Base-by-base conservation (phyloP, 2,113 vertebrate species). In the Pungitius pungitius region DNA sequence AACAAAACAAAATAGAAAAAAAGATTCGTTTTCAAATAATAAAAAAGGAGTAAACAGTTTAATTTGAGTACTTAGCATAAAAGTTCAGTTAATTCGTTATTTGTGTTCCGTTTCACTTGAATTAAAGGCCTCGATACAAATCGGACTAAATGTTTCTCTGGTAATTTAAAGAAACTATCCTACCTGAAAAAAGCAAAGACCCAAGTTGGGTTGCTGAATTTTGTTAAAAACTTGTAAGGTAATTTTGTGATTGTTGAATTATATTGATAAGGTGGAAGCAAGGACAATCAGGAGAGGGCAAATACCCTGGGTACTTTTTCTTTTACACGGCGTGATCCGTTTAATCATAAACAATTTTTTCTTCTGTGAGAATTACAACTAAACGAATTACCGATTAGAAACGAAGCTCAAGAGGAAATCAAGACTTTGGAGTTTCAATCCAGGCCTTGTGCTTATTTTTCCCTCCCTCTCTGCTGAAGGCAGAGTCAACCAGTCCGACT, bases 401-500 rank as follows among this genome's bases (percentile, higher is more conserved):
- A 15, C 18, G 1, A 65, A 74, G 30, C 30, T 75, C 0, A 0
- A 69, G 42, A 45, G 57, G 59, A 82, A 85, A 62, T 78, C 52
- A 75, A 55, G 17, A 1, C 13, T 37, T 51, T 6, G 14, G 67
- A 83, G 69, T 73, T 67, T 75, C 24, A 74, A 40, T 51, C 33
- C 49, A 61, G 68, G 51, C 61, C 13, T 33, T 52, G 20, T 15
- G 64, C 42, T 77, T 73, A 62, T 73, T 54, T 69, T 42, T 82
- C 72, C 37, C 73, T 73, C 51, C 71, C 67, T 66, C 30, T 65
- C 56, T 63, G 73, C 69, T 84, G 43, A 86, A 77, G 76, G 69
- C 86, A 85, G 82, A 59, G 55, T 76, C 78, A 91, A 93, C 92
- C 89, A 91, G 91, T 92, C 73, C 1, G 80, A 93, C 91, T 90